These are phyloP conservation scores for Gymnothorax javanicus DNA, from an alignment of 2,797 vertebrate species.

Conservation along the genomic window DNA sequence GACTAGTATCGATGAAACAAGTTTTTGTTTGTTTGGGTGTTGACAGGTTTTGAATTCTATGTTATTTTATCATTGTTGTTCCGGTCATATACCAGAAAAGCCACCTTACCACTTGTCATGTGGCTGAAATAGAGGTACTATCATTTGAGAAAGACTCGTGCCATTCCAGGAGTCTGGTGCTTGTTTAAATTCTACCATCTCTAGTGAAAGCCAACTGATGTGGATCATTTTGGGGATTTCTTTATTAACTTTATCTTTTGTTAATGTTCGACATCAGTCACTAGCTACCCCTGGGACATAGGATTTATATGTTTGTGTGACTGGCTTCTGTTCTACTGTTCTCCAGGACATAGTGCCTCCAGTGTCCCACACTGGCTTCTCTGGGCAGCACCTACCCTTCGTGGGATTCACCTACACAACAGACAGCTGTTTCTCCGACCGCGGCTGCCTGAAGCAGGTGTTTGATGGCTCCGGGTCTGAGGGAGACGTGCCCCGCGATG, in stretches of 20 bases:
- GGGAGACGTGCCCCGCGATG: conserved; percentile 65
- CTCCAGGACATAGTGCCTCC: conserved; percentile 87
- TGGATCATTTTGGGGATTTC: neutral
- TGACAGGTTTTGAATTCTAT: neutral
- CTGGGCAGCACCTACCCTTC: conserved; percentile 91
- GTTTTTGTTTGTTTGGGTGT: neutral
- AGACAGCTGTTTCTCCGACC: conserved; percentile 81
- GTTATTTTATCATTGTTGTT: neutral
- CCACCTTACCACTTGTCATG: conserved; percentile 24
- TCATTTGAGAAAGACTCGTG: neutral
- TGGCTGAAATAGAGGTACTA: neutral
- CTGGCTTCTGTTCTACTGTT: conserved; percentile 22
- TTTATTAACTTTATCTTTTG: neutral
- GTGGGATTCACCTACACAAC: conserved; percentile 97
- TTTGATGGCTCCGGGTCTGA: conserved; percentile 63
- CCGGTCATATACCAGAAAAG: neutral
- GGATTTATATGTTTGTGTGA: too few species aligned
- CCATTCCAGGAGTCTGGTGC: neutral
- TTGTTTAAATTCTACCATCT: neutral
- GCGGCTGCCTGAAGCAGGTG: conserved; percentile 41
- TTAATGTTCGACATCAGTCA: neutral
- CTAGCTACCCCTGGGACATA: neutral
- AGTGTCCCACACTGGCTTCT: conserved; percentile 88
- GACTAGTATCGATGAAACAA: neutral
- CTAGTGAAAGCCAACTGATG: neutral